Conservation (phyloP, 1,140 invertebrate species). For the Palaemon carinicauda region DNA sequence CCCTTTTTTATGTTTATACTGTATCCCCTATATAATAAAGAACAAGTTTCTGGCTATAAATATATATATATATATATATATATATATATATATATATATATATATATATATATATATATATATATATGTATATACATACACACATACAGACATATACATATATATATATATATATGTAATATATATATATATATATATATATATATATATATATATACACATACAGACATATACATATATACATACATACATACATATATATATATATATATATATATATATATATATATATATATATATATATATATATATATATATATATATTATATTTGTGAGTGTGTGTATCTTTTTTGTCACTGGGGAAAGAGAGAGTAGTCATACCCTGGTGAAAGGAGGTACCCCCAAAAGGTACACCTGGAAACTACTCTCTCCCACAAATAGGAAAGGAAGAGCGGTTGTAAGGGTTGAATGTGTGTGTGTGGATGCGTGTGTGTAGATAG, state of each 20-base stretch:
- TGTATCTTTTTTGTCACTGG: no score
- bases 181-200: conserved; percentile 8
- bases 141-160: background rate
- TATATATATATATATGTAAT: background rate
- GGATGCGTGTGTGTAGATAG: no score
- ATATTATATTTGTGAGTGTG: background rate
- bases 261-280: conserved; percentile 15
- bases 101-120: background rate
- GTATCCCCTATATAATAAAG: no score
- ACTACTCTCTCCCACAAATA: no score
- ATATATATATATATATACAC: background rate
- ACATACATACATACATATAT: background rate
- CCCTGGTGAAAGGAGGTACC: no score
- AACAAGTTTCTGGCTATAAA: no score
- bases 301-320: conserved; percentile 1
- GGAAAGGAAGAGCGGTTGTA: no score
- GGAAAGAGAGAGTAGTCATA: no score
- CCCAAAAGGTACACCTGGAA: no score
- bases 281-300: conserved; percentile 1
- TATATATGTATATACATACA: background rate
- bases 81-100: background rate
- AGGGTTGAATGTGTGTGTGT: no score
- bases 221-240: background rate
- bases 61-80: background rate
- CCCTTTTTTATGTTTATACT: no score